Evolutionary conservation across 1,140 invertebrate species (phyloP).

Genomic region (Phenacoccus solenopsis): DNA sequence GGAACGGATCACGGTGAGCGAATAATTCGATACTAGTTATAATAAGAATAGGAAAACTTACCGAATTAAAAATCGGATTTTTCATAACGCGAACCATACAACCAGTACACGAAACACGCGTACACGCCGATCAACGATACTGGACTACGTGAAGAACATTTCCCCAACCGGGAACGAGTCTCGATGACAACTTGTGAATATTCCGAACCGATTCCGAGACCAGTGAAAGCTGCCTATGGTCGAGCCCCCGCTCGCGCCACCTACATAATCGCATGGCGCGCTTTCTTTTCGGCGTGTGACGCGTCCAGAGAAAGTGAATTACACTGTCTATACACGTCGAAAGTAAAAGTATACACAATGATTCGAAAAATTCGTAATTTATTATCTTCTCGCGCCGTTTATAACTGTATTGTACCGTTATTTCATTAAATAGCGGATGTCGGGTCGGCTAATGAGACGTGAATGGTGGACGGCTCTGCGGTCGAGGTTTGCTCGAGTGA

Average conservation of each 20-base stretch:
- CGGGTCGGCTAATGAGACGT: neutral
- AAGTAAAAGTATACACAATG: conserved; percentile 16
- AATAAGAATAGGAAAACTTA: no score
- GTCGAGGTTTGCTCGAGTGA: no score
- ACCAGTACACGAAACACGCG: neutral
- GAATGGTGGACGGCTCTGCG: no score
- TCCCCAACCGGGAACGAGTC: neutral
- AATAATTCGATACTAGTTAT: no score
- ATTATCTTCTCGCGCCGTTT: no score
- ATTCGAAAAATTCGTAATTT: neutral
- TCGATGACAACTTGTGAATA: neutral
- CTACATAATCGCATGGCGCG: conserved; percentile 10
- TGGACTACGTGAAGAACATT: neutral
- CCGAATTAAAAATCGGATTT: neutral
- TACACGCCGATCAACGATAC: neutral
- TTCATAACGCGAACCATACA: neutral
- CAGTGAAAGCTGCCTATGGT: conserved; percentile 14
- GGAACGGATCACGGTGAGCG: no score
- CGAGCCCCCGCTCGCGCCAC: neutral
- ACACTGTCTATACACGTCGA: neutral
- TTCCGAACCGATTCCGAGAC: neutral
- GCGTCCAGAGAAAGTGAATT: conserved; percentile 11
- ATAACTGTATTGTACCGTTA: no score
- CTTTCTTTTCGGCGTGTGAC: conserved; percentile 13
- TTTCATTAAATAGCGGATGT: no score